A percentile compares a stretch with the other conserved stretches of the same genome.
phyloP scores from a whole-genome alignment of 2,113 vertebrate genomes.

The Myodes glareolus region DNA sequence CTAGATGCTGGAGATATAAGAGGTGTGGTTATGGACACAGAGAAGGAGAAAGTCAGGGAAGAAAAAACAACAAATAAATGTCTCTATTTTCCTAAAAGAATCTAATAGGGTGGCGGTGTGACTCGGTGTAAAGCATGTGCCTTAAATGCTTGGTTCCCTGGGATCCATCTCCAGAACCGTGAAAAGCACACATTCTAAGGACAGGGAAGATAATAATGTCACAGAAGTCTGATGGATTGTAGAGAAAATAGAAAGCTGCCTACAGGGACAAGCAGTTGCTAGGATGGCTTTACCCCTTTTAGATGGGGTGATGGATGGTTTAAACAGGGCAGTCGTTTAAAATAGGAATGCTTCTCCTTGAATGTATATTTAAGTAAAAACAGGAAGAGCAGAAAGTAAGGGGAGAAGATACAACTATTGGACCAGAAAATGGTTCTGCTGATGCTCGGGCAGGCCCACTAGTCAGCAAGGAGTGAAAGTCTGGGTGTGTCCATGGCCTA shows the following conservation, averaged over 20 bases:
- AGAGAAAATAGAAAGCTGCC: neutral
- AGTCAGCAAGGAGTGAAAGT: neutral
- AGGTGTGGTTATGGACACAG: neutral
- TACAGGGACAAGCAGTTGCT: neutral
- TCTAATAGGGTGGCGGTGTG: too few relatives aligned
- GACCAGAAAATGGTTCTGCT: neutral
- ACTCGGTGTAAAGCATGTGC: neutral
- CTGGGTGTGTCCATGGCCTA: accelerated
- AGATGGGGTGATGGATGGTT: neutral
- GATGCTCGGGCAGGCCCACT: too few relatives aligned
- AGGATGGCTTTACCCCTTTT: neutral
- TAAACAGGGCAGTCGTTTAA: neutral
- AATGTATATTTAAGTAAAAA: neutral
- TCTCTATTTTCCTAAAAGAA: neutral
- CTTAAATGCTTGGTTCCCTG: neutral
- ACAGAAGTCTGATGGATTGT: neutral
- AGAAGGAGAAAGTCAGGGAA: too few relatives aligned
- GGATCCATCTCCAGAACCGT: neutral
- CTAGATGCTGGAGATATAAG: neutral
- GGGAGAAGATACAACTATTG: neutral
- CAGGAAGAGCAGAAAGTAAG: neutral
- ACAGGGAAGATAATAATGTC: neutral
- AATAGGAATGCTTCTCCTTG: neutral
- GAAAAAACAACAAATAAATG: neutral
- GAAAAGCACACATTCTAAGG: neutral